phyloP scores from a whole-genome alignment of 2,113 vertebrate species.

The Pycnonotus jocosus region DNA sequence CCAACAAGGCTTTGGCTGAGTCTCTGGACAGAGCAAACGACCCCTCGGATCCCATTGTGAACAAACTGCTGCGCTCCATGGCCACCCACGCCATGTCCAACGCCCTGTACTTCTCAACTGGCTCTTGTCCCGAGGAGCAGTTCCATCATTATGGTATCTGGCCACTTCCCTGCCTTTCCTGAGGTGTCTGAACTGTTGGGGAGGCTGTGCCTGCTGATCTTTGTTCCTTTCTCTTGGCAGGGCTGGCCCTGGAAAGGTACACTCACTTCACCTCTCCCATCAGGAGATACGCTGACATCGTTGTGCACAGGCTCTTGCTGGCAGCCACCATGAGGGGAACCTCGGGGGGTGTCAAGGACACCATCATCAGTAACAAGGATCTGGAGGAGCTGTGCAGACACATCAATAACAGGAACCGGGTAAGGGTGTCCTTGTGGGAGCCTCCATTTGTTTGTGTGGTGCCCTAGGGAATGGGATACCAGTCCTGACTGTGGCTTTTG shows the following conservation, averaged over 20 bases:
- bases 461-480: neutral
- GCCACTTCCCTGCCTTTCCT: neutral
- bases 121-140: conserved; percentile 76
- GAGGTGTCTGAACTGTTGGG: neutral
- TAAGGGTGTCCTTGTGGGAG: conserved; percentile 7
- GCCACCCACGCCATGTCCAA: conserved; percentile 94
- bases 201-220: neutral
- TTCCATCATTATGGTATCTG: conserved; percentile 88
- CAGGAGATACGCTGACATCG: conserved; percentile 89
- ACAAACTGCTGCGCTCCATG: conserved; percentile 86
- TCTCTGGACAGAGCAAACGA: conserved; percentile 88
- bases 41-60: conserved; percentile 82
- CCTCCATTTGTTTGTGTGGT: neutral
- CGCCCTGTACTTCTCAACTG: conserved; percentile 90
- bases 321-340: conserved; percentile 72
- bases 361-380: conserved; percentile 73
- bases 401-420: conserved; percentile 89
- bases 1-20: conserved; percentile 89
- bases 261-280: conserved; percentile 98
- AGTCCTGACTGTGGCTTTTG: neutral
- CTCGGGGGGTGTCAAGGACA: conserved; percentile 2
- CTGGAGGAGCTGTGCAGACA: conserved; percentile 86
- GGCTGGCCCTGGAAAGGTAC: conserved; percentile 91
- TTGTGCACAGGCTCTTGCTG: conserved; percentile 86
- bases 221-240: conserved; percentile 54